Evolutionary conservation across 2,888 invertebrate species (phyloP).

Genomic region (Fragum whitleyi): DNA sequence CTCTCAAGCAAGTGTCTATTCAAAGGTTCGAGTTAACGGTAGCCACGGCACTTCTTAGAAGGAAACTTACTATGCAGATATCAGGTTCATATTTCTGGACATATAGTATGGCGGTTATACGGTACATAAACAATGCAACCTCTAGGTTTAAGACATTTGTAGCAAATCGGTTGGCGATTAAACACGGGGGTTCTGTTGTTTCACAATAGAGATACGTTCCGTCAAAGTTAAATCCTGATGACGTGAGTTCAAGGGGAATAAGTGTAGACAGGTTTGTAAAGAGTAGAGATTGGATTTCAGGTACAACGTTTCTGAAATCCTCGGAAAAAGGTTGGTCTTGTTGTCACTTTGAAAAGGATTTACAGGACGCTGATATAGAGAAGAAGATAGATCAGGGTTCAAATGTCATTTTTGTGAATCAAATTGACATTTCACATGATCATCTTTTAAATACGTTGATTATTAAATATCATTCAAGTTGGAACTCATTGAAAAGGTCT

Average conservation of each 20-base stretch:
- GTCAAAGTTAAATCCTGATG: slow-evolving; percentile 36
- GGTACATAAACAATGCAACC: slow-evolving; percentile 31
- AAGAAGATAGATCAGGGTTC: too few species aligned
- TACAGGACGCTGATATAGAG: too few species aligned
- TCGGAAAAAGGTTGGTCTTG: too few species aligned
- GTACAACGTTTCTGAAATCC: neutral
- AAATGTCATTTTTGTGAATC: too few species aligned
- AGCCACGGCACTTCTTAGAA: too few species aligned
- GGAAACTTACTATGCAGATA: too few species aligned
- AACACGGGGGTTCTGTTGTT: slow-evolving; percentile 29
- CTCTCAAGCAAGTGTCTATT: neutral
- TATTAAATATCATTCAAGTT: too few species aligned
- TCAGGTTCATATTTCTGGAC: slow-evolving; percentile 39
- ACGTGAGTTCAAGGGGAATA: slow-evolving; percentile 40
- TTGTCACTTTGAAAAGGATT: too few species aligned
- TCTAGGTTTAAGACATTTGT: slow-evolving; percentile 58
- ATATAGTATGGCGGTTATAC: slow-evolving; percentile 34
- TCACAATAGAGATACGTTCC: slow-evolving; percentile 10
- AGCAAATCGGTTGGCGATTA: slow-evolving; percentile 40
- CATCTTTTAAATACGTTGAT: too few species aligned
- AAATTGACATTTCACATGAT: too few species aligned
- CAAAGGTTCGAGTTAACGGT: too few species aligned
- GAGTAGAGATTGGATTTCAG: slow-evolving; percentile 28
- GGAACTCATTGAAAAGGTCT: too few species aligned
- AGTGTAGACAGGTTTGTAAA: neutral